Base-by-base conservation (phyloP, 2,113 vertebrate genomes). In the human region DNA sequence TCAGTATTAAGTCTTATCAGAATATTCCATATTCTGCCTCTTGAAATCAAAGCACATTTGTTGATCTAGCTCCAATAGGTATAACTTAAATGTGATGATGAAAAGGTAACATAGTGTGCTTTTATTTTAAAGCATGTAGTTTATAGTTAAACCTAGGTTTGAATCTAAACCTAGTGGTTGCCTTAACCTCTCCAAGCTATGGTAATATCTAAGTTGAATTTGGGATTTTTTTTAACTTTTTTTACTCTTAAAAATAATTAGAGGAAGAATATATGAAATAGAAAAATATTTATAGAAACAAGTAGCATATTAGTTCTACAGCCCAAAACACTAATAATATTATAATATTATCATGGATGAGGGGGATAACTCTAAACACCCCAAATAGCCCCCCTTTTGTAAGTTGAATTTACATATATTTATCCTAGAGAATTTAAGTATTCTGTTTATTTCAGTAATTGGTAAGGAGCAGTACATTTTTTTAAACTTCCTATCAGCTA, bases 361-460 rank as follows among this genome's bases (percentile, higher is more conserved):
- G 22, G 48, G 20, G 12, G 52, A 64, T 72, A 83, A 76, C n/a
- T 85, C 9, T 80, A n/a, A 68, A 17, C 45, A 13, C 30, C 40
- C 45, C 64, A 84, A 85, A 83, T 45, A 90, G 8, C 1, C 32
- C 83, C 23, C 82, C 17, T 95, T 94, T 61, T 90, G 13, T 94
- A 89, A 76, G 32, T 76, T 83, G 43, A 59, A 94, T 40, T 89
- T 90, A 81, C 32, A 64, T 27, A 32, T 59, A 30, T 35, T 89
- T 92, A 82, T 57, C 50, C 66, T 96, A 87, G 7, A 79, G 11
- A 5, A 89, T 72, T 78, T 73, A 83, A 96, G 27, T 93, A 9
- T 70, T 92, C 90, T 85, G 2, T 68, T 88, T 48, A 85, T 96
- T 84, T 94, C 59, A 92, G 14, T 94, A 92, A 75, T 93, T 92